Base-by-base conservation (phyloP, 1,140 invertebrate species). In the Teleopsis dalmanni region DNA sequence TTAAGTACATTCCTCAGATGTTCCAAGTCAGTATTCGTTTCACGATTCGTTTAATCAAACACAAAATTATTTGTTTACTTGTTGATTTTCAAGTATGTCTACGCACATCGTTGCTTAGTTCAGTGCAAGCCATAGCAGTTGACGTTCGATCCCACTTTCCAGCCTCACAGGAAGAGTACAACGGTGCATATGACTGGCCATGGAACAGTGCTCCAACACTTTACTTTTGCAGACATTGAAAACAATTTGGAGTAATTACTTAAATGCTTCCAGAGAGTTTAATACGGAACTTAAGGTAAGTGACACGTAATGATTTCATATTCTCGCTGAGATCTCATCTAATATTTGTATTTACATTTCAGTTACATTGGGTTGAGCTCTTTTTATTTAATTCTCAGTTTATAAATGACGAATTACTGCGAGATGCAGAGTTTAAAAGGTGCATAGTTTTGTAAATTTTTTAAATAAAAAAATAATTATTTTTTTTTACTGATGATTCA, bases 311-410 rank as follows among this genome's bases (percentile, higher is more conserved):
- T 42, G 19, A 22, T 19, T 33, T 42, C 31, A 33, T 19, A 21
- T 16, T 21, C 23, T 40, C n/a, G 2, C 10, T 38, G 31, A 40
- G 3, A 22, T 29, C 25, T 25, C 14, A 29, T 48, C 29, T 11
- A 31, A 11, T 43, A 19, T 38, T 13, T 52, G 13, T 43, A 11
- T 36, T 16, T 22, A 10, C 29, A 29, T 57, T 45, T 16, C 50
- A 68, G 65, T 54, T 64, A 50, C 65, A 68, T 47, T 65, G 60
- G 65, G 52, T 68, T 3, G 58, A 65, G 57, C 42, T 58, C 6
- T 51, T 68, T 44, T 52, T 68, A 2, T 68, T 58, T 37, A 58
- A 68, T 22, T 68, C 61, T 29, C 64, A 68, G 52, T 63, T 59
- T 49, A 23, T 61, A 31, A 50, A 61, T 13, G 53, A 61, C 29